Conservation (phyloP, 1,140 invertebrate genomes). For the Streblospio benedicti region DNA sequence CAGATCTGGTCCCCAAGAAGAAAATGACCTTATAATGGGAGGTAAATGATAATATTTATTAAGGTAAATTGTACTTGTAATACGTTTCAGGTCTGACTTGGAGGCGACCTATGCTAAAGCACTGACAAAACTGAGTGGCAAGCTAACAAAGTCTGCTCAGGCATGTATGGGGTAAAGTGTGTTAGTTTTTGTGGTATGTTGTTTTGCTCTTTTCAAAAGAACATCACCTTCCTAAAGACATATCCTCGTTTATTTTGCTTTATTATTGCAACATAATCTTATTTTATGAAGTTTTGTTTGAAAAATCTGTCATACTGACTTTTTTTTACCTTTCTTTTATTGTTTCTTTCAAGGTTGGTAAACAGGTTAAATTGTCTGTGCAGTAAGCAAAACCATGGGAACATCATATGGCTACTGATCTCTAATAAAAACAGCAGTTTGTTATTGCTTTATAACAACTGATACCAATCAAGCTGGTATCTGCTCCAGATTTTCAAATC, state of each 20-base stretch:
- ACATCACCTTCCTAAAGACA: background rate
- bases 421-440: too few species aligned
- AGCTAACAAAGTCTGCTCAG: slow-evolving; percentile 68
- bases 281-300: background rate
- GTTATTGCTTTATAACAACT: too few species aligned
- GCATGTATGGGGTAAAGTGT: slow-evolving; percentile 57
- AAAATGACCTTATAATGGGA: too few species aligned
- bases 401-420: too few species aligned
- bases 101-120: slow-evolving; percentile 83
- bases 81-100: slow-evolving; percentile 68
- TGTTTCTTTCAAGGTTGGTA: too few species aligned
- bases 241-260: background rate
- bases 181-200: background rate
- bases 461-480: too few species aligned
- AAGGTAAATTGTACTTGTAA: too few species aligned
- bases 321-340: background rate
- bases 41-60: too few species aligned
- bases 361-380: too few species aligned
- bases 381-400: too few species aligned
- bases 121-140: slow-evolving; percentile 72
- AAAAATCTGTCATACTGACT: background rate
- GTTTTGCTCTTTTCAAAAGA: background rate
- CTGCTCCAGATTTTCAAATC: too few species aligned
- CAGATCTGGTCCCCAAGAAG: too few species aligned
- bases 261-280: background rate